phyloP scores from a whole-genome alignment of 2,113 vertebrate genomes.

The Thalassoma bifasciatum region DNA sequence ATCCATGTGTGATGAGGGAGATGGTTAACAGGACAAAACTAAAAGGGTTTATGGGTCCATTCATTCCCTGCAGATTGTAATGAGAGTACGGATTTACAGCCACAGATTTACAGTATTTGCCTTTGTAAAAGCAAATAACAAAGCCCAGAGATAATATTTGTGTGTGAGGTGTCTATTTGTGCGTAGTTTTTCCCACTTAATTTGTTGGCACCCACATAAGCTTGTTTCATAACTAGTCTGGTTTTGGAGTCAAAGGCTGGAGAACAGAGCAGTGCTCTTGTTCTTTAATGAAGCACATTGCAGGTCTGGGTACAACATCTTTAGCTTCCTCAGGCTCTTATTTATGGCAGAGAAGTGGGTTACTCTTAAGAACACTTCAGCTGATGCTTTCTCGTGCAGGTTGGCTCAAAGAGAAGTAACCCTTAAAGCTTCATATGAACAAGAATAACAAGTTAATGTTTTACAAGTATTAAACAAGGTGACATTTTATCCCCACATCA shows the following conservation, averaged over 20 bases:
- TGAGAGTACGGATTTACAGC: slow-evolving; percentile 19
- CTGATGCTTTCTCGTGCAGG: no score
- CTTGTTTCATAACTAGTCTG: slow-evolving; percentile 20
- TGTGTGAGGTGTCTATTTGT: not conserved
- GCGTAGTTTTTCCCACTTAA: not conserved
- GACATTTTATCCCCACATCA: not conserved
- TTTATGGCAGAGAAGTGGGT: no score
- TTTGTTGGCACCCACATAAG: not conserved
- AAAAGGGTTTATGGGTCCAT: slow-evolving; percentile 39
- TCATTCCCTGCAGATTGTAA: slow-evolving; percentile 26
- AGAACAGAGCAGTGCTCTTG: not conserved
- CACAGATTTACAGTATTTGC: slow-evolving; percentile 24
- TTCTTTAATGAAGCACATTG: slow-evolving; percentile 12
- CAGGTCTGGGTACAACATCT: not conserved
- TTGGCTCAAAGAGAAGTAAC: not conserved
- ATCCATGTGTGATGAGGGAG: slow-evolving; percentile 46
- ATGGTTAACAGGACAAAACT: slow-evolving; percentile 51
- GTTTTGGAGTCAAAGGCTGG: slow-evolving; percentile 19
- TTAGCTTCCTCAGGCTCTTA: no score
- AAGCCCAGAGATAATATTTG: not conserved
- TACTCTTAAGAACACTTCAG: no score
- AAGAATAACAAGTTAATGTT: not conserved
- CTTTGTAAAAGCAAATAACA: not conserved
- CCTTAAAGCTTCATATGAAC: not conserved
- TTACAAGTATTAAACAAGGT: not conserved